Conservation (phyloP, 1,140 invertebrate genomes). For the Lasioglossum baleicum region DNA sequence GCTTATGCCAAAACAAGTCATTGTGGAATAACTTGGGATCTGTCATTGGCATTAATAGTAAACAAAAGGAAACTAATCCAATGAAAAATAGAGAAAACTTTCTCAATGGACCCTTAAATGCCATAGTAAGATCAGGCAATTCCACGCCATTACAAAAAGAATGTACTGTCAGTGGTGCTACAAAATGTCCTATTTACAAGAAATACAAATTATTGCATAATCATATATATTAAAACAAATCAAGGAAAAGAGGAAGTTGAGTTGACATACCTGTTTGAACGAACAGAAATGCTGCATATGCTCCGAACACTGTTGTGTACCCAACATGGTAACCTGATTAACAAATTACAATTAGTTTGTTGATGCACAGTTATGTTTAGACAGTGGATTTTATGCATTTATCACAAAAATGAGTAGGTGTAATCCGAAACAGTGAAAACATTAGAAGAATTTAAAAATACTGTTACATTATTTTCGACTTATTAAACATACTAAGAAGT, state of each 20-base stretch:
- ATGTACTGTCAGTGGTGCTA: conserved; percentile 93
- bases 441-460: too few relatives aligned
- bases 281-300: conserved; percentile 95
- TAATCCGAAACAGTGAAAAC: too few relatives aligned
- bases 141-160: conserved; percentile 98
- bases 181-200: conserved; percentile 87
- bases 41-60: conserved; percentile 89
- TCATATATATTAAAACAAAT: background rate
- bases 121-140: conserved; percentile 90
- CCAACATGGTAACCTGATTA: conserved; percentile 91
- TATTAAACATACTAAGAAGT: too few relatives aligned
- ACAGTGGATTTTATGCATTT: too few relatives aligned
- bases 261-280: conserved; percentile 83
- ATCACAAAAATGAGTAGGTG: too few relatives aligned
- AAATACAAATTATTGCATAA: background rate
- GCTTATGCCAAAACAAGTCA: conserved; percentile 81
- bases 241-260: background rate
- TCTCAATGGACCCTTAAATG: conserved; percentile 84
- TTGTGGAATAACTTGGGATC: conserved; percentile 89
- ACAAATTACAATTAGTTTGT: background rate
- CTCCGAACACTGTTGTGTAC: conserved; percentile 96
- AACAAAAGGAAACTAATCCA: conserved; percentile 89
- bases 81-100: conserved; percentile 85
- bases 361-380: background rate
- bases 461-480: too few relatives aligned